Evolutionary conservation across 2,888 invertebrate species (phyloP).

Genomic region (Amblyjoppa proteus): DNA sequence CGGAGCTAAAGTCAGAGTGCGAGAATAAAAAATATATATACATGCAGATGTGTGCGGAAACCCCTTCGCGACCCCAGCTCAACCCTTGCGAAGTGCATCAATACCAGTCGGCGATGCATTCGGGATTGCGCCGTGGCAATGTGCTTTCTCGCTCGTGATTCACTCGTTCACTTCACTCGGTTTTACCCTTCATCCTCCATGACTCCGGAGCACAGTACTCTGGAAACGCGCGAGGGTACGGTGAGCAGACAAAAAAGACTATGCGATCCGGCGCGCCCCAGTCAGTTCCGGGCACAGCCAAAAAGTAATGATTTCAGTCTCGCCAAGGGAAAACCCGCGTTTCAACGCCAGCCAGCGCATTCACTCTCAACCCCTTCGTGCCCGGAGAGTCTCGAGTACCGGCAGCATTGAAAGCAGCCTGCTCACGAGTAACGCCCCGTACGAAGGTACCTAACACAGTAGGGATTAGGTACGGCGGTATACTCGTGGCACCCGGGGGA

Average conservation of each 20-base stretch:
- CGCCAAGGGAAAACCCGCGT: slow-evolving; percentile 53
- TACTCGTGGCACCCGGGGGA: not conserved
- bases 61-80: slow-evolving; percentile 7
- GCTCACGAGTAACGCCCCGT: slow-evolving; percentile 36
- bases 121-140: slow-evolving; percentile 59
- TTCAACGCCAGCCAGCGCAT: slow-evolving; percentile 24
- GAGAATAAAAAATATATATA: slow-evolving; percentile 29
- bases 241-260: slow-evolving; percentile 32
- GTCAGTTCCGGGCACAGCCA: slow-evolving; percentile 53
- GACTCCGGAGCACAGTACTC: slow-evolving; percentile 26
- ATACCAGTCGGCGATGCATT: slow-evolving; percentile 66
- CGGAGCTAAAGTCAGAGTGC: not conserved
- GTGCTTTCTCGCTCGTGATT: slow-evolving; percentile 54
- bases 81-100: slow-evolving; percentile 34
- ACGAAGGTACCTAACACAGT: slow-evolving; percentile 24
- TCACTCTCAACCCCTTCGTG: slow-evolving; percentile 23
- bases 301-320: slow-evolving; percentile 68
- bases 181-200: slow-evolving; percentile 55
- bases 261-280: slow-evolving; percentile 14
- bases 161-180: slow-evolving; percentile 41
- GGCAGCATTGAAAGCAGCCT: slow-evolving; percentile 48
- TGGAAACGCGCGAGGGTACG: slow-evolving; percentile 21
- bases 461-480: slow-evolving; percentile 4
- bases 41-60: not conserved
- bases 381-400: slow-evolving; percentile 53